Evolutionary conservation across 2,113 vertebrate species (phyloP), one percentile per base, ranked within the genome.

Genomic region (Bufo gargarizans): DNA sequence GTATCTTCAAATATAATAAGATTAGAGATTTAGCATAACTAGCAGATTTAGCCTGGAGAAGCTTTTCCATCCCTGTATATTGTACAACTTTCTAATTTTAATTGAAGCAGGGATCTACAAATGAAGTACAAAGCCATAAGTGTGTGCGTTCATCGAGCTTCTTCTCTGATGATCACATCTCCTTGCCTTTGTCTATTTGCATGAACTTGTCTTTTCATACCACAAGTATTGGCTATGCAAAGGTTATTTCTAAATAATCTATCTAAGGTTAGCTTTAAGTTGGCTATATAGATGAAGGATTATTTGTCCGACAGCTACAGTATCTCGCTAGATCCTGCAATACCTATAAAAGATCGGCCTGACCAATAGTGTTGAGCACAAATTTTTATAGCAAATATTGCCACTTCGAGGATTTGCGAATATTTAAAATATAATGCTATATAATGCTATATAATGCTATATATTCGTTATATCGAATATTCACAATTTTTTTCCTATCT

Each of bases 1-100:
- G 50, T 78, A 78, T 78, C 77, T 78, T 78, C 77, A 78, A 78
- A 78, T 78, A 78, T 78, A 78, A 78, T 55, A 78, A 56, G 77
- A 78, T 55, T 78, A 78, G 77, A 78, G 50, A 78, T 78, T 78
- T 78, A 78, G 50, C 77, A 78, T 78, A 78, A 78, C 77, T 78
- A 22, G 77, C 50, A 78, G 77, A 78, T 56, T 55, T 55, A 55
- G 77, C 77, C 50, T 4, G n/a, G n/a, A 78, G 77, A 78, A 78
- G 77, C 49, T 78, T 56, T 78, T 78, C 50, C 77, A 22, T 13
- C 13, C 6, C 50, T 56, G 77, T 55, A 78, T 78, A 78, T 55
- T 55, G 56, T 78, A 78, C 50, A 22, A 61, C 33, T 45, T 78
- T 59, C 43, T 58, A 58, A 22, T 81, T 81, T 59, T 43, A 74